A percentile compares a stretch with the other conserved stretches of the same genome.
phyloP scores from a whole-genome alignment of 2,888 invertebrate genomes.

The Drosophila birchii region DNA sequence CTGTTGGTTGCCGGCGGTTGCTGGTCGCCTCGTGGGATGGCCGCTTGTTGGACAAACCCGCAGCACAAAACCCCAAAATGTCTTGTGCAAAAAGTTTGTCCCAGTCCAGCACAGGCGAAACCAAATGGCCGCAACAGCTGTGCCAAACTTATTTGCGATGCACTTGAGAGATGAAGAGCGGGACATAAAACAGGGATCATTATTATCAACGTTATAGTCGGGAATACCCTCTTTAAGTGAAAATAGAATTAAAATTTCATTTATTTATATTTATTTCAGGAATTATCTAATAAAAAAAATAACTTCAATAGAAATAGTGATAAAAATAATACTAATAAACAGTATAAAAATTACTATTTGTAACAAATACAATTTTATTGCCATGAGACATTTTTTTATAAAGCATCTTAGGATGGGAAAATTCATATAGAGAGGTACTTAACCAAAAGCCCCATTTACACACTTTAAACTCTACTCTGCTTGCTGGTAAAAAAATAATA shows the following conservation, averaged over 20 bases:
- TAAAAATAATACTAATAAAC: background rate
- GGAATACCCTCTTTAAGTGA: conserved; percentile 27
- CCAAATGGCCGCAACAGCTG: conserved; percentile 66
- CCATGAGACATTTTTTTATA: background rate
- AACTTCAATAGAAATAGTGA: background rate
- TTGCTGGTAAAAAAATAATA: conserved; percentile 21
- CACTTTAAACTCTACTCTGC: conserved; percentile 12
- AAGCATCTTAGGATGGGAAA: background rate
- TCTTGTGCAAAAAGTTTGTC: conserved; percentile 66
- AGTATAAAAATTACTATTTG: background rate
- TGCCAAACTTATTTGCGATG: conserved; percentile 56
- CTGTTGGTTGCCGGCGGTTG: conserved; percentile 49
- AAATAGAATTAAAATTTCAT: too few species aligned
- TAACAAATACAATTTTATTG: background rate
- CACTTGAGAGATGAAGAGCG: conserved; percentile 39
- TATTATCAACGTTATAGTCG: background rate
- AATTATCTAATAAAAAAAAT: too few species aligned
- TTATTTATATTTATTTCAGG: background rate
- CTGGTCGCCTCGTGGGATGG: conserved; percentile 22
- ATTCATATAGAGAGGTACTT: background rate
- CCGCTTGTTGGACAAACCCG: conserved; percentile 50
- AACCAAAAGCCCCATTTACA: conserved; percentile 3
- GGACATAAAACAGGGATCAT: conserved; percentile 1
- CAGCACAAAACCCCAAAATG: conserved; percentile 61
- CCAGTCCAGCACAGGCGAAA: conserved; percentile 29